Conservation (phyloP, 1,140 invertebrate species). For the Danaus melanippus region DNA sequence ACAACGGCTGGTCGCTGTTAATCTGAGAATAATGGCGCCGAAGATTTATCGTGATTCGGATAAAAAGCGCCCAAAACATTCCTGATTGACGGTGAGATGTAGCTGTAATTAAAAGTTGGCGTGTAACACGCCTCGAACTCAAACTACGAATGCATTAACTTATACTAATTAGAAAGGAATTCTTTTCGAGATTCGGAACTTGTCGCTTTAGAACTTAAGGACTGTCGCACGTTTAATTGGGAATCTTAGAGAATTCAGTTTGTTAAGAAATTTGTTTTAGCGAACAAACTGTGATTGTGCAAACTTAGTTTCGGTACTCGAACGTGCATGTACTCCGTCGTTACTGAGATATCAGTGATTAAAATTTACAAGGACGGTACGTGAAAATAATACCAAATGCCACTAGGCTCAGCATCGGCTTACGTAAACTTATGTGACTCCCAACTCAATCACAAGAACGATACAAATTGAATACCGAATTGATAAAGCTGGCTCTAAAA, state of each 20-base stretch:
- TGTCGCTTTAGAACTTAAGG: conserved; percentile 43
- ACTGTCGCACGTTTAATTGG: conserved; percentile 64
- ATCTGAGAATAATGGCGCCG: conserved; percentile 47
- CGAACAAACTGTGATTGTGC: conserved; percentile 44
- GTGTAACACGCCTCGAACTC: conserved; percentile 25
- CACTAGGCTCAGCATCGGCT: conserved; percentile 10
- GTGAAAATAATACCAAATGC: conserved; percentile 34
- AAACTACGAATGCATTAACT: conserved; percentile 58
- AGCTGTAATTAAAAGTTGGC: conserved; percentile 61
- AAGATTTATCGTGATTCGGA: conserved; percentile 43
- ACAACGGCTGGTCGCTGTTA: conserved; percentile 42
- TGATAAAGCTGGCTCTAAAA: conserved; percentile 21
- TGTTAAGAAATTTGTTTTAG: conserved; percentile 47
- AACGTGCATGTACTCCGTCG: conserved; percentile 20
- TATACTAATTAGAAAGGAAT: conserved; percentile 63
- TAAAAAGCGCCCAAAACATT: conserved; percentile 36
- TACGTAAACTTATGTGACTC: conserved; percentile 25
- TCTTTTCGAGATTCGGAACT: conserved; percentile 63
- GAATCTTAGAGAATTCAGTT: conserved; percentile 61
- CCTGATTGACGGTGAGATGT: conserved; percentile 45
- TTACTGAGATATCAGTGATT: conserved; percentile 28
- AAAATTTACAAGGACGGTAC: conserved; percentile 34
- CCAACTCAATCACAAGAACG: conserved; percentile 27
- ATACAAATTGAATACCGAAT: conserved; percentile 25
- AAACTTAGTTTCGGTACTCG: conserved; percentile 23